Conservation (phyloP, 2,888 invertebrate genomes). For the Linnaemya vulpina region DNA sequence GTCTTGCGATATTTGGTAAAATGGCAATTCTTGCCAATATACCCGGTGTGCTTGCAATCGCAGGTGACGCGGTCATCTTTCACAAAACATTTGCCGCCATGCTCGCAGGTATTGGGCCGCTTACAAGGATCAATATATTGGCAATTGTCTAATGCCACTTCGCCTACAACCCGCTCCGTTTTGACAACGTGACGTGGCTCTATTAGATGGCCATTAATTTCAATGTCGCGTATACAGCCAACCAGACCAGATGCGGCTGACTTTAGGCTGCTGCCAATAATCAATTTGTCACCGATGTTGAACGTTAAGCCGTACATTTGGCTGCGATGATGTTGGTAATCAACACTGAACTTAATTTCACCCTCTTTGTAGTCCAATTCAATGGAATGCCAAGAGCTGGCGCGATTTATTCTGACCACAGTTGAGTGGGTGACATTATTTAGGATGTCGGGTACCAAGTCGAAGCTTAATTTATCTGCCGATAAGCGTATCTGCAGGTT, state of each 20-base stretch:
- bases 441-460: conserved; percentile 88
- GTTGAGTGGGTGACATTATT: conserved; percentile 91
- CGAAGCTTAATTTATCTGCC: conserved; percentile 93
- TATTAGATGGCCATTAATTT: conserved; percentile 91
- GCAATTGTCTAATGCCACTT: conserved; percentile 95
- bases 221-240: conserved; percentile 95
- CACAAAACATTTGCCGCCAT: conserved; percentile 95
- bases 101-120: conserved; percentile 95
- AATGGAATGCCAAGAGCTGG: conserved; percentile 92
- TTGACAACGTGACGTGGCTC: conserved; percentile 92
- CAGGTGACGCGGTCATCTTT: conserved; percentile 94
- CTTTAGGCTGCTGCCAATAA: conserved; percentile 91
- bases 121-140: conserved; percentile 95
- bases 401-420: conserved; percentile 91
- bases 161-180: conserved; percentile 92
- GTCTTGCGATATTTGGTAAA: conserved; percentile 96
- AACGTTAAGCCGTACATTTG: conserved; percentile 87
- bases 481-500: conserved; percentile 87
- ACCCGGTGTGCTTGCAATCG: conserved; percentile 95
- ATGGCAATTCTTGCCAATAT: conserved; percentile 96
- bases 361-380: conserved; percentile 90
- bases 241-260: conserved; percentile 90
- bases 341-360: conserved; percentile 89
- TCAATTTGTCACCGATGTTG: conserved; percentile 88
- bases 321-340: conserved; percentile 89